Conservation (phyloP, 1,140 invertebrate genomes). For the Papilio glaucus region DNA sequence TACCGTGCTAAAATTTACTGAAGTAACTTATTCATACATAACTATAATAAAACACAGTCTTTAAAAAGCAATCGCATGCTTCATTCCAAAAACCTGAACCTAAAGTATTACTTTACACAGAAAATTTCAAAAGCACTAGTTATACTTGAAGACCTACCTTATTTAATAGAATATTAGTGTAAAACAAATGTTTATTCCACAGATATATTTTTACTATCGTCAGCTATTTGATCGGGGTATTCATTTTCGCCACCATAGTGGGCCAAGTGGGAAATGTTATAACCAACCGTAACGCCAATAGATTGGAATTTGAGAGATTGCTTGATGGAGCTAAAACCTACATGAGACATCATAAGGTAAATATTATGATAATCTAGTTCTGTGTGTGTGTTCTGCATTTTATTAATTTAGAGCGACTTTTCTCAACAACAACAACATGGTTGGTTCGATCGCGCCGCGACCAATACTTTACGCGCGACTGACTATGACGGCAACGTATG, state of each 20-base stretch:
- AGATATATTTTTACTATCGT: conserved; percentile 98
- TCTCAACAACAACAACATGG: too few relatives aligned
- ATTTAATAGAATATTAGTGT: conserved; percentile 48
- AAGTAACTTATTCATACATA: too few relatives aligned
- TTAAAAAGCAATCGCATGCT: background rate
- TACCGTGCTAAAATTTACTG: too few relatives aligned
- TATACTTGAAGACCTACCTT: background rate
- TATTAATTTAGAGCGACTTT: background rate
- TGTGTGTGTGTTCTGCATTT: background rate
- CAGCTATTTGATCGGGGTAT: conserved; percentile 98
- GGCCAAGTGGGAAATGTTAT: conserved; percentile 99
- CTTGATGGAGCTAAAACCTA: conserved; percentile 98
- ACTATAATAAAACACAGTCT: too few relatives aligned
- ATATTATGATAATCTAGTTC: too few relatives aligned
- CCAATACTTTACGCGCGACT: too few relatives aligned
- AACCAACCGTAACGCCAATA: conserved; percentile 98
- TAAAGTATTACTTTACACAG: background rate
- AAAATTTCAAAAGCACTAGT: background rate
- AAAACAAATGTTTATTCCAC: conserved; percentile 90
- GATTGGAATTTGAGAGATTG: conserved; percentile 96
- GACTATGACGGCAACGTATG: too few relatives aligned
- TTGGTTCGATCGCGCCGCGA: too few relatives aligned
- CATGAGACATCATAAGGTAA: conserved; percentile 96
- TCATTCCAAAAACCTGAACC: background rate
- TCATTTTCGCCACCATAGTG: conserved; percentile 99